phyloP scores from a whole-genome alignment of 2,113 vertebrate genomes.

The Geothlypis trichas region DNA sequence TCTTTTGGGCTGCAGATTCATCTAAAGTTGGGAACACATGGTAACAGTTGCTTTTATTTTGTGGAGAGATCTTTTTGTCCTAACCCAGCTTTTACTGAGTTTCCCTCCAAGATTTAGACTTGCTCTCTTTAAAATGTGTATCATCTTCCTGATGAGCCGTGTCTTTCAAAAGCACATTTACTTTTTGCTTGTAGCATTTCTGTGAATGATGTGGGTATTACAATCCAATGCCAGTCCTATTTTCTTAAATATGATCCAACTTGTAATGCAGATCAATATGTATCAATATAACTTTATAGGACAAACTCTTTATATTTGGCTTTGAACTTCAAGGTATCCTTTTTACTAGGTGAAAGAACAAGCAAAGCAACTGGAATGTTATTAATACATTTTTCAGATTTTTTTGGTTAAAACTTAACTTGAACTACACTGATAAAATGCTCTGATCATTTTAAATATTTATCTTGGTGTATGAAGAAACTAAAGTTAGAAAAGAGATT shows the following conservation, averaged over 20 bases:
- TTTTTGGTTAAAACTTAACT: background rate
- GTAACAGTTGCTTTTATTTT: background rate
- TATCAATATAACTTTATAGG: constrained; percentile 24
- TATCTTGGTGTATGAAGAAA: background rate
- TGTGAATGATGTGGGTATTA: background rate
- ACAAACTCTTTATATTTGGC: background rate
- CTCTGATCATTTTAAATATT: background rate
- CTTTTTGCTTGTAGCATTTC: background rate
- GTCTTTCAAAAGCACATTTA: background rate
- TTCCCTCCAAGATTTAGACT: background rate
- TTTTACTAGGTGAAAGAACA: background rate
- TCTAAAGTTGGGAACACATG: background rate
- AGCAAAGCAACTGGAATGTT: background rate
- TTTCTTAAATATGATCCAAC: background rate
- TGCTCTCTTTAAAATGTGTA: background rate
- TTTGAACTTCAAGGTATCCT: constrained; percentile 16
- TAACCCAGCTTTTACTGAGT: background rate
- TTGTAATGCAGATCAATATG: constrained; percentile 8
- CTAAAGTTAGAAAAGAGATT: background rate
- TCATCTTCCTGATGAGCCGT: background rate
- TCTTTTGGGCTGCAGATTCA: background rate
- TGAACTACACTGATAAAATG: background rate
- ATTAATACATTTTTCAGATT: background rate
- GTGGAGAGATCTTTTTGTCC: background rate
- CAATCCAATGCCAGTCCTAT: background rate